Percentiles rank a stretch among this genome's conserved stretches.
phyloP scores from a whole-genome alignment of 2,797 vertebrate genomes.

The Microctenopoma stevenorrisi region DNA sequence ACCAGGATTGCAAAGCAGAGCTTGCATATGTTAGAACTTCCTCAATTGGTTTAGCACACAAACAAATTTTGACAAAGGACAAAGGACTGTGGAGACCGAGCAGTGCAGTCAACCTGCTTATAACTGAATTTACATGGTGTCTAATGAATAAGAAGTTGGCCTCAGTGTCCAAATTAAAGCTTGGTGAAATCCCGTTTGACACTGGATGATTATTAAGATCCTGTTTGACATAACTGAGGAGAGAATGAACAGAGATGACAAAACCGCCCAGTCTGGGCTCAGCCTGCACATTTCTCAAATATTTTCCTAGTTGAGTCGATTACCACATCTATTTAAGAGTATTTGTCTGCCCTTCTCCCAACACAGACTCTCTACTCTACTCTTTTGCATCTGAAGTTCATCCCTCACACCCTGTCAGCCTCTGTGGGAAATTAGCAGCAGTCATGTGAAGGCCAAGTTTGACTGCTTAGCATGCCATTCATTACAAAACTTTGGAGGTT shows the following conservation, averaged over 20 bases:
- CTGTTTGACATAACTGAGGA: slow-evolving; percentile 44
- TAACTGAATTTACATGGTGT: neutral
- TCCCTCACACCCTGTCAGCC: slow-evolving; percentile 14
- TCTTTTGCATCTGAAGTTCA: slow-evolving; percentile 10
- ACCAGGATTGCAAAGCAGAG: slow-evolving; percentile 22
- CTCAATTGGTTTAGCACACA: slow-evolving; percentile 18
- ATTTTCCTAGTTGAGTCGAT: slow-evolving; percentile 80
- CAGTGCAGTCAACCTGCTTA: neutral
- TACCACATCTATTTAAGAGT: slow-evolving; percentile 70
- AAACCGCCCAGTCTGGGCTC: slow-evolving; percentile 71
- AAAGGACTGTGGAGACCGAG: neutral
- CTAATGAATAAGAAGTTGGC: neutral
- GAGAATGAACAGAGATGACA: slow-evolving; percentile 68
- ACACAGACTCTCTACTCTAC: slow-evolving; percentile 21
- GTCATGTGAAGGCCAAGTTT: slow-evolving; percentile 21
- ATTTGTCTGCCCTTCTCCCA: slow-evolving; percentile 53
- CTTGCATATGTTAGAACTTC: neutral
- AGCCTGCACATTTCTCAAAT: slow-evolving; percentile 78
- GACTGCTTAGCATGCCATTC: slow-evolving; percentile 1
- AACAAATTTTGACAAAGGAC: neutral
- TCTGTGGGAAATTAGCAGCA: slow-evolving; percentile 32
- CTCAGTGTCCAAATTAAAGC: slow-evolving; percentile 15
- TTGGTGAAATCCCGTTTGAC: slow-evolving; percentile 31
- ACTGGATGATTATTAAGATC: slow-evolving; percentile 33
- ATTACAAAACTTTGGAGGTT: slow-evolving; percentile 7